Conservation (phyloP, 2,888 invertebrate species). For the Amblyjoppa proteus region DNA sequence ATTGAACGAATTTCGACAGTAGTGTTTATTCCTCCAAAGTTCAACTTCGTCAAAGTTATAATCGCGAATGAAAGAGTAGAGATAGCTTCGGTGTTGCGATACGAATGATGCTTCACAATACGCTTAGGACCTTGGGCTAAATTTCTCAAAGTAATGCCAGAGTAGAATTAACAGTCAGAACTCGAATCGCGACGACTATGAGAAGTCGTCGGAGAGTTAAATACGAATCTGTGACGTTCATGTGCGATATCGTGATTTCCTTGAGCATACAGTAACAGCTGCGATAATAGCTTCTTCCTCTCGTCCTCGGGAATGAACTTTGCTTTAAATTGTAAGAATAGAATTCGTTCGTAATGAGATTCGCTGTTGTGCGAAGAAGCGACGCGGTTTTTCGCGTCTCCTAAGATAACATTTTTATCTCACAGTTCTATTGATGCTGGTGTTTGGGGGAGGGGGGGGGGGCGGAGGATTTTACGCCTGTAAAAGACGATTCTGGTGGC, state of each 20-base stretch:
- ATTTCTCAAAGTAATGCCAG: slow-evolving; percentile 35
- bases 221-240: neutral
- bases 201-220: neutral
- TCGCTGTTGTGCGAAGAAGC: neutral
- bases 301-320: slow-evolving; percentile 6
- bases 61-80: slow-evolving; percentile 2
- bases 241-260: neutral
- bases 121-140: slow-evolving; percentile 34
- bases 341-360: slow-evolving; percentile 5
- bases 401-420: neutral
- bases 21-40: neutral
- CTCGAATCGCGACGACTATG: slow-evolving; percentile 21
- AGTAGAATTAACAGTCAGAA: slow-evolving; percentile 32
- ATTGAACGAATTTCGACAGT: neutral
- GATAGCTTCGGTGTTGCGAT: slow-evolving; percentile 7
- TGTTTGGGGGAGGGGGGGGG: neutral
- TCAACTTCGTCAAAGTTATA: slow-evolving; percentile 6
- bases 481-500: neutral
- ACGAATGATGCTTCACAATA: slow-evolving; percentile 27
- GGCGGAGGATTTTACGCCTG: neutral
- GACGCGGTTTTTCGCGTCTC: neutral
- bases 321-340: neutral
- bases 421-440: neutral
- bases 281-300: slow-evolving; percentile 23
- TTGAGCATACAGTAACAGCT: neutral